Conservation (phyloP, 2,888 invertebrate species). For the Hydrotaea diabolus region DNA sequence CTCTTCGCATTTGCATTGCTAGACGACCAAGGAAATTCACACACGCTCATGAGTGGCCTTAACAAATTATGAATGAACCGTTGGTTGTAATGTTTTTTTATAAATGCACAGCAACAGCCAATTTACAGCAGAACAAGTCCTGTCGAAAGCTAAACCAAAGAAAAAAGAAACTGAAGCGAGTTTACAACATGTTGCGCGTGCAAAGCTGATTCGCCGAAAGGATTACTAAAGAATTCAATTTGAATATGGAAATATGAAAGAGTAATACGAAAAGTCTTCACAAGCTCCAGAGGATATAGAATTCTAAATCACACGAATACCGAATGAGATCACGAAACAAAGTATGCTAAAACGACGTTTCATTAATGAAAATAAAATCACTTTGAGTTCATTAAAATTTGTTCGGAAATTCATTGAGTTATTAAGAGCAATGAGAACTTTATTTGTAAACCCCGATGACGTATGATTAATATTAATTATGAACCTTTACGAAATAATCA, state of each 20-base stretch:
- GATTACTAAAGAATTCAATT: not conserved
- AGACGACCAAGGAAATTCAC: not conserved
- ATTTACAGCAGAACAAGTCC: not conserved
- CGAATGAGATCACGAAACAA: too few species aligned
- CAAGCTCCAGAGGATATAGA: too few species aligned
- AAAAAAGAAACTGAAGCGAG: not conserved
- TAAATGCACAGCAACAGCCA: not conserved
- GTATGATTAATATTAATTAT: not conserved
- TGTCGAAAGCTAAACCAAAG: not conserved
- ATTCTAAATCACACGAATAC: too few species aligned
- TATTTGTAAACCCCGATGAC: not conserved
- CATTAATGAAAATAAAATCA: too few species aligned
- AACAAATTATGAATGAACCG: not conserved
- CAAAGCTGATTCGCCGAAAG: not conserved
- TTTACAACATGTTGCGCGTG: not conserved
- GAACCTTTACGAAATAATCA: too few species aligned
- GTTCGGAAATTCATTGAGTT: too few species aligned
- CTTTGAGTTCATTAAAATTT: too few species aligned
- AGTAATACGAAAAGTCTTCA: too few species aligned
- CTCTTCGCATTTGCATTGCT: constrained; percentile 11
- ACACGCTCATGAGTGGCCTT: not conserved
- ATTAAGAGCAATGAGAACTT: too few species aligned
- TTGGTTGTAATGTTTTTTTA: not conserved
- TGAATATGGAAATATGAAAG: not conserved
- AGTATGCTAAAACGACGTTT: too few species aligned